Conservation (phyloP, 2,888 invertebrate species). For the Lasioglossum calceatum region DNA sequence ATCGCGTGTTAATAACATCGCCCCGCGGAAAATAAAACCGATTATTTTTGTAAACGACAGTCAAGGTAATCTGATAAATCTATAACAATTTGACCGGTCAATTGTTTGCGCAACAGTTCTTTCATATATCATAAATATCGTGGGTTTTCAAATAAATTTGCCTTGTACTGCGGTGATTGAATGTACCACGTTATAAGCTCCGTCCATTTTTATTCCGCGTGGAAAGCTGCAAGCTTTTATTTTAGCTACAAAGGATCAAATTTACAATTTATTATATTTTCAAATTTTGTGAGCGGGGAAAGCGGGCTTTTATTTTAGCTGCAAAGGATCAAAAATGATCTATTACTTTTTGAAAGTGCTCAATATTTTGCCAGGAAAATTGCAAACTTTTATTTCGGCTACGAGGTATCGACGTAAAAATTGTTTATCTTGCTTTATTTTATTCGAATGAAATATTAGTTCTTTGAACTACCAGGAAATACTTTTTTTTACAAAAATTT, state of each 20-base stretch:
- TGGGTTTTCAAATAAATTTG: background rate
- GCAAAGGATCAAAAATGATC: background rate
- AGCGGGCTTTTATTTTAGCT: background rate
- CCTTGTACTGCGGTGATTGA: background rate
- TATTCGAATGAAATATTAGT: background rate
- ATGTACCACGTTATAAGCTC: background rate
- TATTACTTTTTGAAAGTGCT: background rate
- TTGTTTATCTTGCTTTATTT: background rate
- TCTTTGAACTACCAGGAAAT: background rate
- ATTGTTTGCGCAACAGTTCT: conserved; percentile 5
- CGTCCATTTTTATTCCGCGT: background rate
- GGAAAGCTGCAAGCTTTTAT: background rate
- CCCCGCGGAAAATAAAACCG: background rate
- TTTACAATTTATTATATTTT: conserved; percentile 10
- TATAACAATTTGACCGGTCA: conserved; percentile 7
- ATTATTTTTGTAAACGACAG: conserved; percentile 8
- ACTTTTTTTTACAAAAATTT: background rate
- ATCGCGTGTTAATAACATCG: background rate
- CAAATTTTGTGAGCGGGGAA: background rate
- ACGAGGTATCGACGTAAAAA: background rate
- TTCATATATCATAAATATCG: conserved; percentile 8
- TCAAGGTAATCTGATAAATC: background rate
- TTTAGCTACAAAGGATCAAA: background rate
- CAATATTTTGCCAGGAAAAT: background rate
- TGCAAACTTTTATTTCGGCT: background rate